These are phyloP conservation scores for Corbicula japonica DNA, from an alignment of 2,888 invertebrate species.

Conservation along the genomic window DNA sequence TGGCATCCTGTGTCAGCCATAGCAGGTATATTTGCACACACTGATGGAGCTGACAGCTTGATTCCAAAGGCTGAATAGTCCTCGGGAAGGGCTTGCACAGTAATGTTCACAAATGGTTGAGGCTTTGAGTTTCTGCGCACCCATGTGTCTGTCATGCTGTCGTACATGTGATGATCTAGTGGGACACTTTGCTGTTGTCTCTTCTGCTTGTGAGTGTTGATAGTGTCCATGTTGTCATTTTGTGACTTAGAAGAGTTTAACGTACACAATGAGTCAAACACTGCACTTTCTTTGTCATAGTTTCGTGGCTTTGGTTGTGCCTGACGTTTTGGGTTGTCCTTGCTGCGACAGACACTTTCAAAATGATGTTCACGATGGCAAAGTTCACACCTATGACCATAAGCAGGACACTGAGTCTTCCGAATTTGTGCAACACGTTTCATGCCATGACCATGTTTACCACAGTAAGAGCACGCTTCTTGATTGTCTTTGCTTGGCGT, in stretches of 20 bases:
- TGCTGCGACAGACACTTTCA: constrained; percentile 61
- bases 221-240: neutral
- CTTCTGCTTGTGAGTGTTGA: neutral
- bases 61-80: constrained; percentile 65
- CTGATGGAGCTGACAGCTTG: too few relatives aligned
- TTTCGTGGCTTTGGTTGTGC: neutral
- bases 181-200: neutral
- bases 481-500: too few relatives aligned
- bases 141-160: constrained; percentile 61
- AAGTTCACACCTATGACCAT: constrained; percentile 56
- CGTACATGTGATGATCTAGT: constrained; percentile 70
- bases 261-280: constrained; percentile 59
- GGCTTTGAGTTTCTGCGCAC: constrained; percentile 48
- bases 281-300: constrained; percentile 29
- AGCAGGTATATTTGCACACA: constrained; percentile 30
- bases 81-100: constrained; percentile 24
- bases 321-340: constrained; percentile 28
- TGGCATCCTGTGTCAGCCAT: constrained; percentile 73
- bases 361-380: constrained; percentile 62
- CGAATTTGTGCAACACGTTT: constrained; percentile 37
- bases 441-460: constrained; percentile 66
- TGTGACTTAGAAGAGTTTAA: neutral
- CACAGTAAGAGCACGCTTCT: constrained; percentile 66
- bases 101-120: constrained; percentile 59
- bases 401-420: constrained; percentile 61